phyloP scores from a whole-genome alignment of 2,888 invertebrate species.

The Polylopha cassiicola region DNA sequence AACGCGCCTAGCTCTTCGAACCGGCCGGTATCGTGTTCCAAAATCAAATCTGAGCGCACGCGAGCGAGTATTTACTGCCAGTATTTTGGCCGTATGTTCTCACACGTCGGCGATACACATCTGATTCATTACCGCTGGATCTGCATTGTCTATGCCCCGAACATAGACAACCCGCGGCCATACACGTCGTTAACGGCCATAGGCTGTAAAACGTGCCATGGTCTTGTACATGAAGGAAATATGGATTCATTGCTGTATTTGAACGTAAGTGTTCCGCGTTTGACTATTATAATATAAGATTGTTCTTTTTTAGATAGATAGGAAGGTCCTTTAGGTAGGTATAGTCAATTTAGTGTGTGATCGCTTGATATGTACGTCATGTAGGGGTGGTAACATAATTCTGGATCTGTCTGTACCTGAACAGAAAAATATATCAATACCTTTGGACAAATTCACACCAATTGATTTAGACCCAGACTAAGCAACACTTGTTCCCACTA shows the following conservation, averaged over 20 bases:
- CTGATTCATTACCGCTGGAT: constrained; percentile 72
- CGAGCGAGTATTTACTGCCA: constrained; percentile 70
- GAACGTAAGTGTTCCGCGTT: no score
- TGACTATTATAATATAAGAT: no score
- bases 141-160: constrained; percentile 51
- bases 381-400: no score
- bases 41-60: constrained; percentile 49
- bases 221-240: constrained; percentile 27
- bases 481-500: no score
- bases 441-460: no score
- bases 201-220: constrained; percentile 28
- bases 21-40: constrained; percentile 33
- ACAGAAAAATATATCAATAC: background rate
- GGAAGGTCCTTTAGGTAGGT: no score
- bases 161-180: constrained; percentile 34
- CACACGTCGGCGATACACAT: constrained; percentile 75
- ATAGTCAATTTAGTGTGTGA: no score
- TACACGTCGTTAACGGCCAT: constrained; percentile 38
- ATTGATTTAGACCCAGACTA: no score
- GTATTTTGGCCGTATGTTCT: constrained; percentile 77
- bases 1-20: constrained; percentile 14
- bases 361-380: no score
- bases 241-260: no score
- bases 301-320: no score
- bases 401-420: no score